phyloP scores from a whole-genome alignment of 2,888 invertebrate genomes.

The Autographa pulchrina region DNA sequence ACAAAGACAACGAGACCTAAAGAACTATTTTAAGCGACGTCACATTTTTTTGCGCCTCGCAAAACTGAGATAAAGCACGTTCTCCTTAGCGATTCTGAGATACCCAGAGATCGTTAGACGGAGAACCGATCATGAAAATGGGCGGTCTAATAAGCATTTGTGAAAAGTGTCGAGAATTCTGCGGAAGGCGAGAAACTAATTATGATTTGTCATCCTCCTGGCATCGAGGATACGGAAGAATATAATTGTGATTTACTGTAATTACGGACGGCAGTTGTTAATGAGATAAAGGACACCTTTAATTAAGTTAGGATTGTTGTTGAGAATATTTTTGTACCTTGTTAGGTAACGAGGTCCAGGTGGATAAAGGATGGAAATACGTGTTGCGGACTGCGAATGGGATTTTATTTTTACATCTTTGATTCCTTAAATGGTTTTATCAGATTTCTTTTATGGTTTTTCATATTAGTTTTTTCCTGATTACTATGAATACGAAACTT shows the following conservation, averaged over 20 bases:
- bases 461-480: too few relatives aligned
- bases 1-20: neutral
- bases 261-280: slow-evolving; percentile 29
- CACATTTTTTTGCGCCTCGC: slow-evolving; percentile 21
- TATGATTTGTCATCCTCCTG: slow-evolving; percentile 37
- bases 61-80: slow-evolving; percentile 56
- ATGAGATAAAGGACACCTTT: slow-evolving; percentile 8
- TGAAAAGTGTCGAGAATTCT: slow-evolving; percentile 19
- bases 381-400: neutral
- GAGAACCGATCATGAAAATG: slow-evolving; percentile 46
- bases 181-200: slow-evolving; percentile 31
- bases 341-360: neutral
- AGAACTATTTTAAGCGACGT: neutral
- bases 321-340: neutral
- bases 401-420: neutral
- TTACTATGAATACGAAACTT: too few relatives aligned
- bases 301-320: slow-evolving; percentile 5
- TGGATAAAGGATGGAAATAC: neutral
- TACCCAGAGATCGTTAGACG: slow-evolving; percentile 33
- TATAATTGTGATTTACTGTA: slow-evolving; percentile 44
- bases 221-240: slow-evolving; percentile 43
- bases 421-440: neutral
- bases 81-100: slow-evolving; percentile 33
- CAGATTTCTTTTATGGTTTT: neutral
- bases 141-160: slow-evolving; percentile 18